Evolutionary conservation across 1,140 invertebrate genomes (phyloP).

Genomic region (Drosophila jambulina): DNA sequence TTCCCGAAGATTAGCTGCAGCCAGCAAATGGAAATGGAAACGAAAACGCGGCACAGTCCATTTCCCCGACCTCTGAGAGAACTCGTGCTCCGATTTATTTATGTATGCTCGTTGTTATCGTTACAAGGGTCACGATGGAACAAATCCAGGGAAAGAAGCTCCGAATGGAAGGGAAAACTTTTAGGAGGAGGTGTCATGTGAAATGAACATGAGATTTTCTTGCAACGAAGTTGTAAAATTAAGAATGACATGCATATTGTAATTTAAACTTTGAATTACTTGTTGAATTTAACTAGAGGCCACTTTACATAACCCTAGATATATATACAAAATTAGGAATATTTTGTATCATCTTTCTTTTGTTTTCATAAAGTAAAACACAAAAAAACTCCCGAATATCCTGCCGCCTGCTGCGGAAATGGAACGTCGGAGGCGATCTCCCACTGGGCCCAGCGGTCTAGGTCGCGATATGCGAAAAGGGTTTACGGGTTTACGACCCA

Average conservation of each 20-base stretch:
- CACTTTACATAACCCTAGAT: neutral
- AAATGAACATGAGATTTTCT: slow-evolving; percentile 14
- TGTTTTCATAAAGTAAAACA: neutral
- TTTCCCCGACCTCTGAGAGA: slow-evolving; percentile 22
- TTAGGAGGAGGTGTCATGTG: slow-evolving; percentile 32
- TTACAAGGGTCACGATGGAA: slow-evolving; percentile 44
- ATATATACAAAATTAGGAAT: neutral
- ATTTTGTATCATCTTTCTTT: neutral
- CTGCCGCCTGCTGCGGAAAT: slow-evolving; percentile 65
- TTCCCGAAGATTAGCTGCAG: slow-evolving; percentile 65
- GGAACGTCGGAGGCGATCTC: slow-evolving; percentile 50
- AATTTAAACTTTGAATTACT: neutral
- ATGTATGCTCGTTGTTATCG: slow-evolving; percentile 50
- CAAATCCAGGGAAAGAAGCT: slow-evolving; percentile 12
- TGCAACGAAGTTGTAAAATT: neutral
- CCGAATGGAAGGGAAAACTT: slow-evolving; percentile 7
- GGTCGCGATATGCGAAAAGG: slow-evolving; percentile 35
- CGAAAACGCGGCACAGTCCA: slow-evolving; percentile 42
- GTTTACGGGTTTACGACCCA: slow-evolving; percentile 39
- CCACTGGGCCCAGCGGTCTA: slow-evolving; percentile 45
- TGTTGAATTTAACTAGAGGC: neutral
- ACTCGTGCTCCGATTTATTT: slow-evolving; percentile 60
- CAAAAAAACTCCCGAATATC: neutral
- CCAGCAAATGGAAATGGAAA: slow-evolving; percentile 41
- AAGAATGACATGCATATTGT: neutral